Conservation (phyloP, 2,113 vertebrate species). For the Campylomormyrus numenius region DNA sequence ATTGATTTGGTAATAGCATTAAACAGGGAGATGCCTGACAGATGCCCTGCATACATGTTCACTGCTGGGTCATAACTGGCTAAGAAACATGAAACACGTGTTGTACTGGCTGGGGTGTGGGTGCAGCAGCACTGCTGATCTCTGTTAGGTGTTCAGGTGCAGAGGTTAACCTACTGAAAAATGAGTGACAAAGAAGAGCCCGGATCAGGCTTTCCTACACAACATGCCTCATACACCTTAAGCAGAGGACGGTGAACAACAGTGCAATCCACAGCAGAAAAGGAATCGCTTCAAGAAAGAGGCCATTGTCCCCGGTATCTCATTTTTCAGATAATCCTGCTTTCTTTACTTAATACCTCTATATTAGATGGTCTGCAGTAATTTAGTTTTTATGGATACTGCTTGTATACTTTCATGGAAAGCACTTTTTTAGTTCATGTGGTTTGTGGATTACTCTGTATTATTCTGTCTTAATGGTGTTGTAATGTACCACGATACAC, state of each 20-base stretch:
- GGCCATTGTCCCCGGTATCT: not conserved
- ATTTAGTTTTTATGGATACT: not conserved
- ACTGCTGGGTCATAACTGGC: not conserved
- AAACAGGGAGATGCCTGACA: not conserved
- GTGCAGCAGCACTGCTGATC: not conserved
- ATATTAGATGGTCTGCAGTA: not conserved
- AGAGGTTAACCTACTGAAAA: slow-evolving; percentile 17
- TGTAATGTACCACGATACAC: not conserved
- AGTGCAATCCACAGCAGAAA: not conserved
- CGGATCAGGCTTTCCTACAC: not conserved
- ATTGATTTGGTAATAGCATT: not conserved
- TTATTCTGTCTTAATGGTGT: not conserved
- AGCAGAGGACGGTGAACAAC: not conserved
- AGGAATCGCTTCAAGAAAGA: not conserved
- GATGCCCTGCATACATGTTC: not conserved
- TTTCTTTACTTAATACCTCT: not conserved
- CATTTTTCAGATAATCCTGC: not conserved
- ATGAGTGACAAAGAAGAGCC: slow-evolving; percentile 10
- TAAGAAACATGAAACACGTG: not conserved
- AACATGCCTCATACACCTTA: not conserved
- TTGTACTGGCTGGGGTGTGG: not conserved
- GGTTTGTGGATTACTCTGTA: not conserved
- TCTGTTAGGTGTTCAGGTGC: not conserved
- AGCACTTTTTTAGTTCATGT: not conserved
- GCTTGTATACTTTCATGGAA: not conserved